Evolutionary conservation across 64 coral and sea anemone genomes (phyloP).

Genomic region (Actinia equina): DNA sequence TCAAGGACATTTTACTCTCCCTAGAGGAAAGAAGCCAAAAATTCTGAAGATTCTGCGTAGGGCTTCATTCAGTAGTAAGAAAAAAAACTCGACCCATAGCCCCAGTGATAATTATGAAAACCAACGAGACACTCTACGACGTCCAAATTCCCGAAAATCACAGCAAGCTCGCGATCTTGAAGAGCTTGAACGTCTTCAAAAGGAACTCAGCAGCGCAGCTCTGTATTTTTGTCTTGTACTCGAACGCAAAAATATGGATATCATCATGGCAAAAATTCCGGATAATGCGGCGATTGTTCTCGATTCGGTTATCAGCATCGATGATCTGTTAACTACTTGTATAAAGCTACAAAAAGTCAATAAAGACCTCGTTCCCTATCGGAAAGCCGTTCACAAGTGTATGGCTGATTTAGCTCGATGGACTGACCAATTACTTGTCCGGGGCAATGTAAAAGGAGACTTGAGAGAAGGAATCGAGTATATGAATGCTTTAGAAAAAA

Average conservation of each 20-base stretch:
- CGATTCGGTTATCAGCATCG: slow-evolving; percentile 92
- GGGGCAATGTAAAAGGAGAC: slow-evolving; percentile 70
- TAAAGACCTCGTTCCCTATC: slow-evolving; percentile 61
- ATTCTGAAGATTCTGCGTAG: slow-evolving; percentile 82
- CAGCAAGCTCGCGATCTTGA: slow-evolving; percentile 77
- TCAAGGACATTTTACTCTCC: slow-evolving; percentile 1
- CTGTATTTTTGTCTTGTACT: slow-evolving; percentile 87
- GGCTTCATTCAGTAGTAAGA: slow-evolving; percentile 51
- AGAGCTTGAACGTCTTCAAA: slow-evolving; percentile 86
- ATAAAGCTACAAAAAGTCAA: slow-evolving; percentile 71
- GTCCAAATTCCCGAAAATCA: slow-evolving; percentile 24
- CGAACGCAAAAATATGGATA: slow-evolving; percentile 80
- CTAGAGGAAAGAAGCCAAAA: slow-evolving; percentile 41
- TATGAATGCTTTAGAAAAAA: slow-evolving; percentile 62
- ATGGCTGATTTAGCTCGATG: slow-evolving; percentile 79
- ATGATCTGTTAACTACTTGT: slow-evolving; percentile 85
- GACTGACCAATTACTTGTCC: slow-evolving; percentile 78
- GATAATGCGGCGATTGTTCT: slow-evolving; percentile 86
- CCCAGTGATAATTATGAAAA: neutral
- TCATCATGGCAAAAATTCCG: slow-evolving; percentile 90
- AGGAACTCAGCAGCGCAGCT: slow-evolving; percentile 74
- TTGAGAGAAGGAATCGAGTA: slow-evolving; percentile 75
- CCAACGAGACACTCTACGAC: neutral
- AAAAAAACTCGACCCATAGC: slow-evolving; percentile 25
- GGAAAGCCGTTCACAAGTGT: slow-evolving; percentile 76